Base-by-base conservation (phyloP, 2,113 vertebrate species). In the Calyptommatus sinebrachiatus region DNA sequence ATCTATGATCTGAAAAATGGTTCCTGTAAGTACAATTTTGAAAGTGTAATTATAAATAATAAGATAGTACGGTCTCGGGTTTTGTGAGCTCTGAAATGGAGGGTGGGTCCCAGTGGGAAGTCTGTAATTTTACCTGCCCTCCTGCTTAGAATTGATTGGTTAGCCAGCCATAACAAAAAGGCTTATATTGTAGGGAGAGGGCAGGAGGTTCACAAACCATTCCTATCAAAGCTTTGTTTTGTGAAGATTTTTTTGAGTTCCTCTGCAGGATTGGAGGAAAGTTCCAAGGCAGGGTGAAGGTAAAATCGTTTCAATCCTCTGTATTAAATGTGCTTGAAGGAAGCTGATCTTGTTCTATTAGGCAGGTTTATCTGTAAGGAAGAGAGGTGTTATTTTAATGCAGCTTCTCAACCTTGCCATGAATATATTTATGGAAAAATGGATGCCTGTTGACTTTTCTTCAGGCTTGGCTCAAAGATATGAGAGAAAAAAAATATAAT, bases 31-130 rank as follows among this genome's bases (percentile, higher is more conserved):
- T 82, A 85, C 53, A 91, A 85, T 84, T 41, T 62, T 89, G 78
- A 84, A 71, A 82, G 86, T 81, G 73, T 85, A 92, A 90, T 93
- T 93, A 91, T 90, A 91, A 88, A 82, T 92, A 92, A 93, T 91
- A 74, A 94, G 75, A 83, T 76, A 83, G 67, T 84, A 71, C 9
- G 71, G 60, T 70, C 84, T 71, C 78, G 50, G 71, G 91, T 80
- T 89, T 89, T 87, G 72, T 87, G 86, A 79, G 90, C 82, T 84
- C 78, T 77, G 83, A 81, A 89, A 88, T 82, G 81, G 77, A 82
- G 80, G 71, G 75, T 87, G 57, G 85, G 68, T 35, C 66, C 53
- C 87, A 90, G 83, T 82, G 83, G 76, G 72, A 88, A 80, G 67
- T 11, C 41, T 81, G 8, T 70, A 76, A 81, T 81, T 81, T 53